Evolutionary conservation across 2,113 vertebrate genomes (phyloP).

Genomic region (Macroglossus sobrinus): DNA sequence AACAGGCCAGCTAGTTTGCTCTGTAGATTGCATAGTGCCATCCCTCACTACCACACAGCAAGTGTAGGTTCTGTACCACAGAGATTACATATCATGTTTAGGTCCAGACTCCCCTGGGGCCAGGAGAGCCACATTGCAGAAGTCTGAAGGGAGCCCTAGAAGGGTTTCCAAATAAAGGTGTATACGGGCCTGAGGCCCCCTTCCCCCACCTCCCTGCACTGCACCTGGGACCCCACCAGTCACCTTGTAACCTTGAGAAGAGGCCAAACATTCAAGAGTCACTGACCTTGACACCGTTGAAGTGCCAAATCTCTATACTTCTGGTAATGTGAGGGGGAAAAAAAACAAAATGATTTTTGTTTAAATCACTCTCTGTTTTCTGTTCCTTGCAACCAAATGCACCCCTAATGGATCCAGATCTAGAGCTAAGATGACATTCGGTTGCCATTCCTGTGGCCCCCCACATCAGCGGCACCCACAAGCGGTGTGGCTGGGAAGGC

Average conservation of each 20-base stretch:
- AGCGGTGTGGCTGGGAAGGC: not conserved
- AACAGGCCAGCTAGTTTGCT: not conserved
- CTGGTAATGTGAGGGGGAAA: not conserved
- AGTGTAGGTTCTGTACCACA: not conserved
- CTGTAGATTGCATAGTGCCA: not conserved
- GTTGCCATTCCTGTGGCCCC: not conserved
- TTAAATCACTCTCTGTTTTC: not conserved
- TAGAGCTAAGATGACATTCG: not conserved
- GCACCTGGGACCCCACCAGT: not conserved
- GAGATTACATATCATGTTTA: not conserved
- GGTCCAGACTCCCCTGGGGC: not conserved
- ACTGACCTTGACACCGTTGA: not conserved
- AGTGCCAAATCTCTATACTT: not conserved
- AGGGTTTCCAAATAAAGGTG: not conserved
- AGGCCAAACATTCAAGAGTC: not conserved
- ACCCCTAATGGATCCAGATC: not conserved
- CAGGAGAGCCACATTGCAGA: not conserved
- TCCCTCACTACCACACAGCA: not conserved
- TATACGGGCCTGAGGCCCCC: not conserved
- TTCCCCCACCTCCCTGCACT: not conserved
- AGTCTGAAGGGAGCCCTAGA: not conserved
- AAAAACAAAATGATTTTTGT: not conserved
- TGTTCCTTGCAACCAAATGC: not conserved
- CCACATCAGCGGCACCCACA: rapidly evolving
- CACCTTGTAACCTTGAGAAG: not conserved